Evolutionary conservation across 1,140 invertebrate genomes (phyloP).

Genomic region (Metopolophium dirhodum): DNA sequence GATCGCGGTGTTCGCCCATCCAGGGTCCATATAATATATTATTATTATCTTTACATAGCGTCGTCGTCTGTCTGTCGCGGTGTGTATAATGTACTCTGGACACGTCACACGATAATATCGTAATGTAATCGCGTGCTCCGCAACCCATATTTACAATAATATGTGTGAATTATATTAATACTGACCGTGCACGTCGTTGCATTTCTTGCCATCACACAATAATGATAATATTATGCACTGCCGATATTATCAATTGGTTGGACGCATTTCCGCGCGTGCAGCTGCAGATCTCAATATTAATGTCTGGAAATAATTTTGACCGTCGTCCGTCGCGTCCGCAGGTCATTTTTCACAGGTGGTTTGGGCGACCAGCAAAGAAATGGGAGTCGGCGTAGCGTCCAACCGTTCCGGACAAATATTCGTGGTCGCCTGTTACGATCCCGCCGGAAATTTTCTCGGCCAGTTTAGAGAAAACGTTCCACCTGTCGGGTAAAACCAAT

Average conservation of each 20-base stretch:
- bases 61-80: neutral
- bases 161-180: no score
- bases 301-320: neutral
- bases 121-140: neutral
- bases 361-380: conserved; percentile 77
- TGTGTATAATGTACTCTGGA: neutral
- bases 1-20: neutral
- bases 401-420: conserved; percentile 73
- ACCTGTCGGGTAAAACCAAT: conserved; percentile 52
- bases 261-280: no score
- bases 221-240: neutral
- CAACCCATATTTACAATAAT: no score
- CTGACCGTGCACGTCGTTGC: neutral
- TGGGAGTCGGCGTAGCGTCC: conserved; percentile 79
- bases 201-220: neutral
- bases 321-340: conserved; percentile 43
- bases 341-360: conserved; percentile 79
- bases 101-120: neutral
- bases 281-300: no score
- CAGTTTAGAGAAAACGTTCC: conserved; percentile 78
- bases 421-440: conserved; percentile 86
- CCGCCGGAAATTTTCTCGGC: conserved; percentile 84
- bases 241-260: neutral
- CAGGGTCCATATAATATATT: neutral
- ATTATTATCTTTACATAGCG: no score